Percentiles rank a stretch among this genome's conserved stretches.
Conservation (phyloP, 2,797 vertebrate genomes). For the Acropternis orthonyx region DNA sequence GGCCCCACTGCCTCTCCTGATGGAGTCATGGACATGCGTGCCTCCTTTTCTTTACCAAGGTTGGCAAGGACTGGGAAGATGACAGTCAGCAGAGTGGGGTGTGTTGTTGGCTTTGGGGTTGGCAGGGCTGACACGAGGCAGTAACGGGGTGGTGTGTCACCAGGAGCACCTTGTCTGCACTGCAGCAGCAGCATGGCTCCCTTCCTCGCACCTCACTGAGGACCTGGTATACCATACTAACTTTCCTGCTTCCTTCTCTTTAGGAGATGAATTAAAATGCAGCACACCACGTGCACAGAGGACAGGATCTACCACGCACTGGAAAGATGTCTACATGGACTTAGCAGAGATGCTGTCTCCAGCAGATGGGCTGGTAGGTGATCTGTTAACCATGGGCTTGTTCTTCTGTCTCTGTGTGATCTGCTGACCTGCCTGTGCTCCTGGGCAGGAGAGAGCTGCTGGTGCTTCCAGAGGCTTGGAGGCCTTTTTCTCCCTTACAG, state of each 20-base stretch:
- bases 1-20: not conserved
- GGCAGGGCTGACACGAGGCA: not conserved
- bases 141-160: not conserved
- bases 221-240: not conserved
- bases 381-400: fast-evolving
- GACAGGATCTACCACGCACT: constrained; percentile 96
- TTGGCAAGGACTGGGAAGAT: not conserved
- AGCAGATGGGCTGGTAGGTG: constrained; percentile 89
- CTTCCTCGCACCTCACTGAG: not conserved
- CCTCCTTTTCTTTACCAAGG: not conserved
- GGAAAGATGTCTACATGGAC: constrained; percentile 90
- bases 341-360: constrained; percentile 77
- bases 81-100: too few relatives aligned
- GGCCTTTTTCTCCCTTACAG: not conserved
- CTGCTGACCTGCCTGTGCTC: not conserved
- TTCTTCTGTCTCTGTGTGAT: not conserved
- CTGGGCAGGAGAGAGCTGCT: not conserved
- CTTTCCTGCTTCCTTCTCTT: not conserved
- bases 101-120: not conserved
- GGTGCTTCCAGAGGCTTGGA: not conserved
- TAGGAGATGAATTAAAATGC: constrained; percentile 90
- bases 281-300: constrained; percentile 96
- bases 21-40: fast-evolving
- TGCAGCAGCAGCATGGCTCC: not conserved
- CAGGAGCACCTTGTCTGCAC: not conserved